phyloP scores from a whole-genome alignment of 1,140 invertebrate genomes.

The Drosophila busckii region DNA sequence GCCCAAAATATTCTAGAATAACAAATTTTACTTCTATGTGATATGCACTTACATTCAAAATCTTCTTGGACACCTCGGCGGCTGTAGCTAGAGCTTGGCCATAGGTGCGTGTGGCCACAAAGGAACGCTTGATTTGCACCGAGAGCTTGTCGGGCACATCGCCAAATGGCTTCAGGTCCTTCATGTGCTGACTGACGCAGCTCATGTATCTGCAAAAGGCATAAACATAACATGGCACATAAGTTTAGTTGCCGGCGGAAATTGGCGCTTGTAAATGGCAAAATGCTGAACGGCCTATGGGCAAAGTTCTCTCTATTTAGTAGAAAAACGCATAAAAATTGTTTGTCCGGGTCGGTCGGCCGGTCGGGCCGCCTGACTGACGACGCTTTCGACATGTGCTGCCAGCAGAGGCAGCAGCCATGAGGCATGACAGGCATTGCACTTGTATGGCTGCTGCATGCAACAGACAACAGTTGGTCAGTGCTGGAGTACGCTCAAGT shows the following conservation, averaged over 20 bases:
- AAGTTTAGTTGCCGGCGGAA: conserved; percentile 49
- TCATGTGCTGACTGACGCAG: conserved; percentile 94
- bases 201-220: conserved; percentile 83
- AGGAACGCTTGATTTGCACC: conserved; percentile 92
- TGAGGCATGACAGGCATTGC: conserved; percentile 50
- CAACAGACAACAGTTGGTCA: conserved; percentile 18
- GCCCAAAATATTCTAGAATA: background rate
- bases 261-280: conserved; percentile 53
- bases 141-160: conserved; percentile 95
- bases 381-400: conserved; percentile 29
- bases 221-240: conserved; percentile 11
- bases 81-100: conserved; percentile 92
- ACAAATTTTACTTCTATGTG: background rate
- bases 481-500: no score
- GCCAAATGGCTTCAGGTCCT: conserved; percentile 94
- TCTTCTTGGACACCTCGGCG: conserved; percentile 89
- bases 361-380: conserved; percentile 1
- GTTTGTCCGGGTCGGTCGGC: no score
- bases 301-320: conserved; percentile 8
- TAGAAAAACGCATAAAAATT: conserved; percentile 60
- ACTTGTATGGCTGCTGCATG: conserved; percentile 55
- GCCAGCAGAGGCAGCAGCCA: conserved; percentile 15
- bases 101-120: conserved; percentile 96
- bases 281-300: conserved; percentile 44
- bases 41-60: conserved; percentile 90